These are phyloP conservation scores for Distichodus sexfasciatus DNA, from an alignment of 2,797 vertebrate genomes.

Conservation along the genomic window DNA sequence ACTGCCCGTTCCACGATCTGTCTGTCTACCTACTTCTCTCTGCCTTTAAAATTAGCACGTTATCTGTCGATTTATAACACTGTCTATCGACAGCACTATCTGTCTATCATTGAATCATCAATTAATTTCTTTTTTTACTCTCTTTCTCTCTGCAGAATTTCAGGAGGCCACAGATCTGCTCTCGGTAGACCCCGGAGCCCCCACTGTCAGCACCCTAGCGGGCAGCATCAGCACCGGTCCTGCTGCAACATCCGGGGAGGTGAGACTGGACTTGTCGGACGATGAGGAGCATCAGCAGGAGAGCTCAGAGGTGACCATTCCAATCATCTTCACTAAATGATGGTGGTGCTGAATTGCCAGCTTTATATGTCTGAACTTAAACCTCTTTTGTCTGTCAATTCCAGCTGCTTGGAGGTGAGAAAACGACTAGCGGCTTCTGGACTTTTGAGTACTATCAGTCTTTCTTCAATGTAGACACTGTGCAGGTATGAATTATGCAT, in stretches of 20 bases:
- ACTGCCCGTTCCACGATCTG: no score
- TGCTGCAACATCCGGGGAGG: slow-evolving; percentile 57
- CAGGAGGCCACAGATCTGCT: slow-evolving; percentile 79
- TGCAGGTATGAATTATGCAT: slow-evolving; percentile 71
- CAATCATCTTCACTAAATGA: not conserved
- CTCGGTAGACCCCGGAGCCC: slow-evolving; percentile 70
- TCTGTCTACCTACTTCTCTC: no score
- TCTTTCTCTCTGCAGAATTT: slow-evolving; percentile 71
- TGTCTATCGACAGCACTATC: no score
- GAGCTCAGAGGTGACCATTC: slow-evolving; percentile 70
- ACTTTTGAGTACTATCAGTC: slow-evolving; percentile 87
- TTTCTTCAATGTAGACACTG: slow-evolving; percentile 85
- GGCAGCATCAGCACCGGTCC: slow-evolving; percentile 45
- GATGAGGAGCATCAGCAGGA: slow-evolving; percentile 73
- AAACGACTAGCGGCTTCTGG: slow-evolving; percentile 78
- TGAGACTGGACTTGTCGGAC: slow-evolving; percentile 71
- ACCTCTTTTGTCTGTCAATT: slow-evolving; percentile 1
- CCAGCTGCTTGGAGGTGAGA: slow-evolving; percentile 76
- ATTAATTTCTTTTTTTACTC: not conserved
- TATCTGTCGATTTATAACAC: no score
- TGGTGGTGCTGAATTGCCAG: no score
- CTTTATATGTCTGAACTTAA: no score
- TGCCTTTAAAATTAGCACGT: no score
- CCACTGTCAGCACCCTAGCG: slow-evolving; percentile 68
- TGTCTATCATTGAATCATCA: no score